phyloP scores from a whole-genome alignment of 2,888 invertebrate genomes.

The Neoitamus cyanurus region DNA sequence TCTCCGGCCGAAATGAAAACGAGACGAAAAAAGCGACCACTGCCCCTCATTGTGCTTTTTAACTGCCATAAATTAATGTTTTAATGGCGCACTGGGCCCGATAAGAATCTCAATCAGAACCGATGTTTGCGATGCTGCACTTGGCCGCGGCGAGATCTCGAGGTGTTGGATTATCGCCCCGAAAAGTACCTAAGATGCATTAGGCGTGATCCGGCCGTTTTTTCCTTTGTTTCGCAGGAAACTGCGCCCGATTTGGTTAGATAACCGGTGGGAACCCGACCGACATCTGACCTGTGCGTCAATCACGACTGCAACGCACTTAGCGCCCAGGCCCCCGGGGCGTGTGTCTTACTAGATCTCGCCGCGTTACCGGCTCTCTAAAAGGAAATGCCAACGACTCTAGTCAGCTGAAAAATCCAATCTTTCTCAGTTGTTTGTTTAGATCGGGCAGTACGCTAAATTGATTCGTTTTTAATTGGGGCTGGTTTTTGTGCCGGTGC shows the following conservation, averaged over 20 bases:
- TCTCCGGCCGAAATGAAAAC: background rate
- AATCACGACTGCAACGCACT: constrained; percentile 6
- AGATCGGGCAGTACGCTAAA: background rate
- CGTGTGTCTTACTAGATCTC: background rate
- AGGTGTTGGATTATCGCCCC: background rate
- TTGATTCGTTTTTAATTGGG: background rate
- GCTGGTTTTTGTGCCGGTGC: background rate
- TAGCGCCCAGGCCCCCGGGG: background rate
- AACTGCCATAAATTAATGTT: constrained; percentile 44
- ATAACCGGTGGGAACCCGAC: background rate
- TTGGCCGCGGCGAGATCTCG: background rate
- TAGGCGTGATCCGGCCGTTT: background rate
- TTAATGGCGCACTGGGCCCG: constrained; percentile 33
- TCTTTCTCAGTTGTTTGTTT: background rate
- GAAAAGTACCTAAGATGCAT: background rate
- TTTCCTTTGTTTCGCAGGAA: background rate
- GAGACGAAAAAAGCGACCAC: background rate
- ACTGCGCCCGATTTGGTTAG: constrained; percentile 1
- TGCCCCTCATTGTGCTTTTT: constrained; percentile 11
- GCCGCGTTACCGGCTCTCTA: background rate
- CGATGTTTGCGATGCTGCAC: constrained; percentile 7
- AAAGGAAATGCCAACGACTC: background rate
- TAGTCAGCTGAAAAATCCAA: background rate
- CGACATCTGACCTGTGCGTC: constrained; percentile 13
- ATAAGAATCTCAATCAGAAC: constrained; percentile 42